phyloP scores from a whole-genome alignment of 2,113 vertebrate genomes.

The Mirounga angustirostris region DNA sequence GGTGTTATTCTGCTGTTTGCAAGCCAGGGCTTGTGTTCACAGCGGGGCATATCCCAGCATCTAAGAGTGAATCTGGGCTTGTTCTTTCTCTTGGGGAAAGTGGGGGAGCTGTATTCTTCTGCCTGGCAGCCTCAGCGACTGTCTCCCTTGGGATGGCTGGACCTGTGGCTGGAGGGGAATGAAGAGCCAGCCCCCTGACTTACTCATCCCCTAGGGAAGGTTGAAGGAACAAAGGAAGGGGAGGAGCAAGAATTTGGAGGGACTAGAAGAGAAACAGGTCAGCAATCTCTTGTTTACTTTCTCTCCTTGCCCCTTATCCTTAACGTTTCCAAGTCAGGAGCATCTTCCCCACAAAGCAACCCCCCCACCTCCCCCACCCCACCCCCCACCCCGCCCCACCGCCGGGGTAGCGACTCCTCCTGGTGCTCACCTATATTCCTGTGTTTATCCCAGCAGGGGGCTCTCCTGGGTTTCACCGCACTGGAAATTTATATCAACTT shows the following conservation, averaged over 20 bases:
- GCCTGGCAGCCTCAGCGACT: not conserved
- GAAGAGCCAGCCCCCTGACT: not conserved
- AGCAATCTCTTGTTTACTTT: not conserved
- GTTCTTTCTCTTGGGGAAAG: not conserved
- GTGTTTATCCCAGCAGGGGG: not conserved
- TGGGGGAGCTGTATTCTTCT: not conserved
- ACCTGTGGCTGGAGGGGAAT: not conserved
- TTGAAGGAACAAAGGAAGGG: not conserved
- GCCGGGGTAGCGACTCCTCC: accelerated
- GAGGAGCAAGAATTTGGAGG: not conserved
- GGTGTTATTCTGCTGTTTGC: not conserved
- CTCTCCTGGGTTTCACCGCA: not conserved
- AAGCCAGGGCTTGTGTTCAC: not conserved
- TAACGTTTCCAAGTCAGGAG: too few relatives aligned
- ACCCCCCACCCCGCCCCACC: too few relatives aligned
- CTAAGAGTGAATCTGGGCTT: not conserved
- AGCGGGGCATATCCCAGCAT: not conserved
- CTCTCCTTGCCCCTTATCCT: too few relatives aligned
- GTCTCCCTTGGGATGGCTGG: too few relatives aligned
- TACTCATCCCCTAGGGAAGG: not conserved
- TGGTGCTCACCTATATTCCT: not conserved
- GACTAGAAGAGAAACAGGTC: not conserved
- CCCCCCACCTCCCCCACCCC: too few relatives aligned
- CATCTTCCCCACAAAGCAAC: not conserved
- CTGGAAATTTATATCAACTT: not conserved